Evolutionary conservation across 2,113 vertebrate genomes (phyloP).

Genomic region (Aramus guarauna): DNA sequence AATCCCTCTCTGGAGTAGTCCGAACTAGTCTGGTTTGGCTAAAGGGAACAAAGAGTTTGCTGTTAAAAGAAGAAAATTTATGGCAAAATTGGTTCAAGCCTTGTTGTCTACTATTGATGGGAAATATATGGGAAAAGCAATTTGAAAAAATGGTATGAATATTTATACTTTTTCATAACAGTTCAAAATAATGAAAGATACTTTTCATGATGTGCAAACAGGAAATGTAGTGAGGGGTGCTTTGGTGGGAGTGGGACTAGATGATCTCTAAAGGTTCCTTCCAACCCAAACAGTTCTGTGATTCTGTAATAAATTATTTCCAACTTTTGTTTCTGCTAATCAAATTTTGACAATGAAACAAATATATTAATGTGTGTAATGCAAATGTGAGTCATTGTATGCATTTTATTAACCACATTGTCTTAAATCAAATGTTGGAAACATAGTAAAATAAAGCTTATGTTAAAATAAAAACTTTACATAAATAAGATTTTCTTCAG

Average conservation of each 20-base stretch:
- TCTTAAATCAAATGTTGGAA: not conserved
- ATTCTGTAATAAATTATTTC: not conserved
- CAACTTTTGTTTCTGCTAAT: not conserved
- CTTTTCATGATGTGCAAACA: not conserved
- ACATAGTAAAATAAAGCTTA: not conserved
- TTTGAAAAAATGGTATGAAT: not conserved
- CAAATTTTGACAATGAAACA: not conserved
- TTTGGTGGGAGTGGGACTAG: not conserved
- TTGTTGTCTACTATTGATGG: not conserved
- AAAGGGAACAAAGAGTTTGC: not conserved
- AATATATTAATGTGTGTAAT: not conserved
- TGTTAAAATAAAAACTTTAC: not conserved
- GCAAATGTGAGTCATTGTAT: not conserved
- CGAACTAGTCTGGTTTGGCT: not conserved
- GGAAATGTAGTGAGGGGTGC: not conserved
- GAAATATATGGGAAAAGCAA: not conserved
- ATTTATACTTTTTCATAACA: not conserved
- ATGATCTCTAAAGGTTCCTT: too few relatives aligned
- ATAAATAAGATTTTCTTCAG: not conserved
- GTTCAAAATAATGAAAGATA: not conserved
- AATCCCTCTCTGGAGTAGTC: accelerated
- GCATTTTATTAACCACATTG: not conserved
- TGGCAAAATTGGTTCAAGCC: not conserved
- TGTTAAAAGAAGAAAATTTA: not conserved
- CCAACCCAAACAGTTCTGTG: too few relatives aligned